Evolutionary conservation across 2,797 vertebrate species (phyloP).

Genomic region (Pseudocheirus occidentalis): DNA sequence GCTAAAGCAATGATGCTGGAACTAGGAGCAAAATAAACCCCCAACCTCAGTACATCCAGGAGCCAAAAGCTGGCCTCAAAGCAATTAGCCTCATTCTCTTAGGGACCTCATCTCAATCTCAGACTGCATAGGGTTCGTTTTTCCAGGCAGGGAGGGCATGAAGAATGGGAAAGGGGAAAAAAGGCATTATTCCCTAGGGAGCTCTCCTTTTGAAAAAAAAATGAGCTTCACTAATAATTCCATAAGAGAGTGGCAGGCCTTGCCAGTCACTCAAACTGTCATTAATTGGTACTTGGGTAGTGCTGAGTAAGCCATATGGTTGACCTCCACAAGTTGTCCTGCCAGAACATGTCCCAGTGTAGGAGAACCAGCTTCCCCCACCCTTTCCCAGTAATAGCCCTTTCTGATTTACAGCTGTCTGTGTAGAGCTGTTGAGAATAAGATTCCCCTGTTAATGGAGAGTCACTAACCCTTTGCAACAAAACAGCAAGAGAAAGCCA

Average conservation of each 20-base stretch:
- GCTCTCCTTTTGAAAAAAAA: slow-evolving; percentile 9
- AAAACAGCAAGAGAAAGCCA: slow-evolving; percentile 6
- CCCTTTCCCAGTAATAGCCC: slow-evolving; percentile 27
- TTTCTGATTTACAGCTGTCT: slow-evolving; percentile 68
- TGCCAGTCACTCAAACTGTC: slow-evolving; percentile 64
- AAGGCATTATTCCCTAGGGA: slow-evolving; percentile 50
- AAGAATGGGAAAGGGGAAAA: slow-evolving; percentile 32
- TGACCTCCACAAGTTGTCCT: slow-evolving; percentile 61
- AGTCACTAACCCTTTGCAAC: slow-evolving; percentile 71
- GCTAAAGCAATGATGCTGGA: not conserved
- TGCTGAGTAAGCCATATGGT: slow-evolving; percentile 61
- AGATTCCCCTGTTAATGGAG: slow-evolving; percentile 71
- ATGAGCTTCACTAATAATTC: slow-evolving; percentile 68
- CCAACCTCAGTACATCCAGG: not conserved
- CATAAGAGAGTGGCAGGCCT: slow-evolving; percentile 58
- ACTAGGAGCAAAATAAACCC: not conserved
- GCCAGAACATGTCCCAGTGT: slow-evolving; percentile 16
- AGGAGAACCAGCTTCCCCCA: not conserved
- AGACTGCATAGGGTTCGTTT: slow-evolving; percentile 12
- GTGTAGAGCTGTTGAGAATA: slow-evolving; percentile 63
- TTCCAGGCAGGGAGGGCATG: not conserved
- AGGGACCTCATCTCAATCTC: not conserved
- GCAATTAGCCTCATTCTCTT: slow-evolving; percentile 12
- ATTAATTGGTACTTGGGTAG: slow-evolving; percentile 70
- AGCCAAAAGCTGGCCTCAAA: not conserved